These are phyloP conservation scores for Chymomyza amoena DNA, from an alignment of 2,888 invertebrate species.

Conservation along the genomic window DNA sequence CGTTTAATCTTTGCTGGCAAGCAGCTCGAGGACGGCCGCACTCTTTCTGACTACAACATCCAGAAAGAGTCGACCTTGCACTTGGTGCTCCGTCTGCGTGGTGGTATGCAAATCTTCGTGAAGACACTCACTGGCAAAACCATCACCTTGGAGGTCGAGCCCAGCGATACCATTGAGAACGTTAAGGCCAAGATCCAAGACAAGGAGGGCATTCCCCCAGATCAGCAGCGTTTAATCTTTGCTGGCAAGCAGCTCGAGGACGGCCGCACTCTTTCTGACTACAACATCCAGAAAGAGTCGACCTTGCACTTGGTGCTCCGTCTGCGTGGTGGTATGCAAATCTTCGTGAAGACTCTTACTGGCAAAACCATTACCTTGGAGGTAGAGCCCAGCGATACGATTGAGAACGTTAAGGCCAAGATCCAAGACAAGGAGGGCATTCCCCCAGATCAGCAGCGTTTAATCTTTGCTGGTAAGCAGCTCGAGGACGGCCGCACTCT, in stretches of 20 bases:
- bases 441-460: constrained; percentile 68
- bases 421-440: constrained; percentile 68
- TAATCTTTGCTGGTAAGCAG: constrained; percentile 81
- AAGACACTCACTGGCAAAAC: background rate
- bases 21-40: background rate
- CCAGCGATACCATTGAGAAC: constrained; percentile 1
- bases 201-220: constrained; percentile 3
- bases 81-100: background rate
- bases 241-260: background rate
- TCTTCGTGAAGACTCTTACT: constrained; percentile 41
- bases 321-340: constrained; percentile 41
- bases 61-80: background rate
- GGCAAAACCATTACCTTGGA: constrained; percentile 43
- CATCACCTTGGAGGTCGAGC: background rate
- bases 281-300: constrained; percentile 41
- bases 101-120: constrained; percentile 2
- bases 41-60: constrained; percentile 1
- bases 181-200: background rate
- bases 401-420: constrained; percentile 65
- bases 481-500: constrained; percentile 94
- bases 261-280: constrained; percentile 42
- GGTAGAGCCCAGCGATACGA: constrained; percentile 34
- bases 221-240: constrained; percentile 2
- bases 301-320: constrained; percentile 39
- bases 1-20: background rate